Evolutionary conservation across 2,888 invertebrate genomes (phyloP).

Genomic region (Trissoscelio sp.): DNA sequence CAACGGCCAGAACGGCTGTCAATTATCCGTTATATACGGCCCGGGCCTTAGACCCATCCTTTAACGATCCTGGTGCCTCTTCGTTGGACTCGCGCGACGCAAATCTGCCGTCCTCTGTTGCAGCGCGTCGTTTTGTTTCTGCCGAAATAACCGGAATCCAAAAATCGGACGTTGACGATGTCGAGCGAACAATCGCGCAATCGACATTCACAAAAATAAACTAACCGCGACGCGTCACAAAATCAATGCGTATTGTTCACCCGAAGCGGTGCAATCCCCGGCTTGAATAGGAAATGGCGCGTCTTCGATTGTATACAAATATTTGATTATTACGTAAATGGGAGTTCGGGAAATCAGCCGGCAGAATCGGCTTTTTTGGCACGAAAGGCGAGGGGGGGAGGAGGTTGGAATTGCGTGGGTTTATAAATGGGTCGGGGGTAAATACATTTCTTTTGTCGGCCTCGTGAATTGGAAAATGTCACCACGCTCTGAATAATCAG

Average conservation of each 20-base stretch:
- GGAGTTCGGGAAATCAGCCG: slow-evolving; percentile 57
- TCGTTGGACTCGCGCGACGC: slow-evolving; percentile 5
- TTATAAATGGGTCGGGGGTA: slow-evolving; percentile 36
- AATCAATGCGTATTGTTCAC: slow-evolving; percentile 64
- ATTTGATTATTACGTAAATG: slow-evolving; percentile 66
- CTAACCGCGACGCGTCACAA: slow-evolving; percentile 62
- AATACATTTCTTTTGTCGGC: slow-evolving; percentile 61
- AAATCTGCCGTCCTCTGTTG: slow-evolving; percentile 26
- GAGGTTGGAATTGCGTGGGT: slow-evolving; percentile 1
- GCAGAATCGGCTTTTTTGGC: slow-evolving; percentile 42
- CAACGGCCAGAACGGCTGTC: slow-evolving; percentile 81
- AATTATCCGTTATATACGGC: slow-evolving; percentile 84
- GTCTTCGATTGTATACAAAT: slow-evolving; percentile 67
- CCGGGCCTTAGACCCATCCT: slow-evolving; percentile 82
- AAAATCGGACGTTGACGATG: slow-evolving; percentile 65
- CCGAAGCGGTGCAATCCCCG: slow-evolving; percentile 47
- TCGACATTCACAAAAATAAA: slow-evolving; percentile 56
- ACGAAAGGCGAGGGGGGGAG: neutral
- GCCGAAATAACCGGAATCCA: slow-evolving; percentile 56
- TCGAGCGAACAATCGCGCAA: slow-evolving; percentile 63
- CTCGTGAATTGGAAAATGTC: slow-evolving; percentile 35
- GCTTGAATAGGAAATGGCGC: slow-evolving; percentile 53
- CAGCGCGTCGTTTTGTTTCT: slow-evolving; percentile 44
- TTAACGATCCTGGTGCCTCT: slow-evolving; percentile 77
- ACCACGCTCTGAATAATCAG: slow-evolving; percentile 53